Evolutionary conservation across 2,888 invertebrate genomes (phyloP).

Genomic region (Argynnis bischoffii): DNA sequence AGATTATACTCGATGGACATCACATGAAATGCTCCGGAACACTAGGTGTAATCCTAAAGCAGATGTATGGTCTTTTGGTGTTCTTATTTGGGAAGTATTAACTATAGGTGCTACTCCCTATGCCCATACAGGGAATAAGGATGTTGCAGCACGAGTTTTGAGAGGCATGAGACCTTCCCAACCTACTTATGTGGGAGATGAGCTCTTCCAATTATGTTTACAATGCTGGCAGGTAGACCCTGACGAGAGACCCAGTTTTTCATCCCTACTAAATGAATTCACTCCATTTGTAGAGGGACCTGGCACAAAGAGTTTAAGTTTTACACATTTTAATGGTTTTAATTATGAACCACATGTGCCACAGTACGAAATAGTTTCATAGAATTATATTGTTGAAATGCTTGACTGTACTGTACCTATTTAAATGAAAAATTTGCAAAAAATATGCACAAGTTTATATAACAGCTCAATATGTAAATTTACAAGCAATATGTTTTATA

Average conservation of each 20-base stretch:
- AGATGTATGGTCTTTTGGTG: conserved; percentile 92
- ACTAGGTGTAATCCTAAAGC: conserved; percentile 87
- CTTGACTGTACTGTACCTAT: not conserved
- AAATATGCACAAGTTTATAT: too few species aligned
- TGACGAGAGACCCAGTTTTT: conserved; percentile 89
- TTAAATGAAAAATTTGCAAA: too few species aligned
- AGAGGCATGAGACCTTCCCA: conserved; percentile 88
- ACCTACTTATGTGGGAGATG: conserved; percentile 88
- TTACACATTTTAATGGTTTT: conserved; percentile 75
- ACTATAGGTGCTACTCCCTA: conserved; percentile 91
- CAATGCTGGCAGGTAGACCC: conserved; percentile 93
- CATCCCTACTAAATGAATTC: conserved; percentile 80
- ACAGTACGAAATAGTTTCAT: conserved; percentile 71
- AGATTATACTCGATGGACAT: conserved; percentile 90
- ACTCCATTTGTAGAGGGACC: conserved; percentile 61
- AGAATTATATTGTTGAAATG: conserved; percentile 40
- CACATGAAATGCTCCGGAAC: conserved; percentile 88
- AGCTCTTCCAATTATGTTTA: conserved; percentile 90
- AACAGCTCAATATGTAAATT: too few species aligned
- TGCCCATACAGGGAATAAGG: conserved; percentile 85
- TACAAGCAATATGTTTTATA: too few species aligned
- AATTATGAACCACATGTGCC: conserved; percentile 72
- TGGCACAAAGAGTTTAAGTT: conserved; percentile 66
- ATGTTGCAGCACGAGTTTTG: conserved; percentile 85
- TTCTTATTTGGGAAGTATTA: conserved; percentile 91